Base-by-base conservation (phyloP, 1,140 invertebrate species). In the Lepidurus packardi region DNA sequence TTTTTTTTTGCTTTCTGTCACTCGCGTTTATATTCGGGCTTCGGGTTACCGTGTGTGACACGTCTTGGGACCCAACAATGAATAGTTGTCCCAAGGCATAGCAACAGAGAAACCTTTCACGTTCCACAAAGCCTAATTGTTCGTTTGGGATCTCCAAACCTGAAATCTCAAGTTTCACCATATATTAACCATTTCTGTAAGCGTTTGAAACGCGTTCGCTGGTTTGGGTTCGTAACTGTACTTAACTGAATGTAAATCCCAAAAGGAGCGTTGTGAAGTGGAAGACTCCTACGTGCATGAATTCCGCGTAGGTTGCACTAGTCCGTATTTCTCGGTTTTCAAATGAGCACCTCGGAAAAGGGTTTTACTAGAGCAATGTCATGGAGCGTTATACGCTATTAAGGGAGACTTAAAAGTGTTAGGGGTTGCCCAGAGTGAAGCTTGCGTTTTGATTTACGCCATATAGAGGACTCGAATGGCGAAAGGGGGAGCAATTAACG, bases 321-420 rank as follows among this genome's bases (percentile, higher is more conserved):
- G 53, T 65, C 7, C 3, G 13, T 11, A 65, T 65, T 65, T 65
- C 53, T 65, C 53, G 53, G 53, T 65, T 65, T 65, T 34, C 34
- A 34, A 34, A 34, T 34, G 53, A 16, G 2, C 16, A 16, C 16
- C 53, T 21, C 53, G 10, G 3, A 34, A 65, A 65, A 65, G 53
- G 53, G 53, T 65, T 65, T 65, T 65, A n/a, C 53, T 34, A 4
- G n/a, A 65, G 53, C 53, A 16, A 11, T 65, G 53, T 65, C 53
- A 21, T 65, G 53, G 53, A 21, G 53, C 53, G 53, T 65, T 65
- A 65, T 65, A 65, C 21, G 53, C 53, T n/a, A 65, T 65, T 65
- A 65, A 65, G 47, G 8, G 13, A 13, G 13, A 65, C 47, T 13
- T 13, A 9, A 21, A 21, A 65, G 16, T 65, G 21, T 13, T n/a